These are phyloP conservation scores for Phacellophora camtschatica DNA, from an alignment of 30 jellyfish, hydroid and myxozoan genomes.

Conservation along the genomic window DNA sequence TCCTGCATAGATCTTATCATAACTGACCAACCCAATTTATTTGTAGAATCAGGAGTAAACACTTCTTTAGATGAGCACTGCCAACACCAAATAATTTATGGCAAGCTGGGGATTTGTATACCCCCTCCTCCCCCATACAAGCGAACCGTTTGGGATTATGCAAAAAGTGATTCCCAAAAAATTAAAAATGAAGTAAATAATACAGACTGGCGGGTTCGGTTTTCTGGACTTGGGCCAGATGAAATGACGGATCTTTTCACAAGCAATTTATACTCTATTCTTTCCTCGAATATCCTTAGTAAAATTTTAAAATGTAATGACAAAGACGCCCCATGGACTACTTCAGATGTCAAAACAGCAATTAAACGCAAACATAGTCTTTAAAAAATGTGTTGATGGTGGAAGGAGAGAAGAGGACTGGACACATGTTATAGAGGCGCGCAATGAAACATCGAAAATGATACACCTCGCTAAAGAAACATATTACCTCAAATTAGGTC, in stretches of 20 bases:
- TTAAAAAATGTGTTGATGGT: background rate
- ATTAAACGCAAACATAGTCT: constrained; percentile 30
- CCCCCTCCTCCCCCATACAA: background rate
- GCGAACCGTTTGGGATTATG: constrained; percentile 6
- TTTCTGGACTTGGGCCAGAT: background rate
- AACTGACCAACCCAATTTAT: background rate
- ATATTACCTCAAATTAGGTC: constrained; percentile 17
- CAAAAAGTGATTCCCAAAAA: background rate
- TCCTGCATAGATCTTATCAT: background rate
- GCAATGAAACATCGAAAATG: background rate
- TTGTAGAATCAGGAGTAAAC: background rate
- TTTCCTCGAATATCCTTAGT: constrained; percentile 13
- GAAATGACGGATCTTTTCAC: constrained; percentile 25
- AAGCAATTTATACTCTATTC: background rate
- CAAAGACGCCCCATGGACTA: constrained; percentile 70
- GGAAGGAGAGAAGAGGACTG: constrained; percentile 39
- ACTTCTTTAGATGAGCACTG: constrained; percentile 22
- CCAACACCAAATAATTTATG: constrained; percentile 14
- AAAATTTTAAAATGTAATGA: constrained; percentile 13
- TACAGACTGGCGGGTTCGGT: background rate
- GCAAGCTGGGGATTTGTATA: background rate
- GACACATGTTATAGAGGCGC: background rate
- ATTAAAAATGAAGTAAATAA: background rate
- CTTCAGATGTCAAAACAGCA: constrained; percentile 49
- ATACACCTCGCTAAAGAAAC: constrained; percentile 31